A percentile compares a stretch with the other conserved stretches of the same genome.
phyloP scores from a whole-genome alignment of 2,888 invertebrate species.

The Vandiemenella viatica region DNA sequence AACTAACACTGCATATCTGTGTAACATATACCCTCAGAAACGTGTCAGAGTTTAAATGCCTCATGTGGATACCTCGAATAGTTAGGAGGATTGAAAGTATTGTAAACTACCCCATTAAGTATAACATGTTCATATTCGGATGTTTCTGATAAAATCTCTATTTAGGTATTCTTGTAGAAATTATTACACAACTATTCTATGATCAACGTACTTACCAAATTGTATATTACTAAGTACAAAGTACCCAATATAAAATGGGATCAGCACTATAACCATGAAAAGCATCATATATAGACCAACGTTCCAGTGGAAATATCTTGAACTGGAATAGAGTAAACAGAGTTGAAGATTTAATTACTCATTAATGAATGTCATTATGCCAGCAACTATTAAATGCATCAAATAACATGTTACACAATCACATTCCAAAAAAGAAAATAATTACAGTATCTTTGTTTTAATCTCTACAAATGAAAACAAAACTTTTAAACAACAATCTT shows the following conservation, averaged over 20 bases:
- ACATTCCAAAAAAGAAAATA: background rate
- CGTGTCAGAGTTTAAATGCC: too few relatives aligned
- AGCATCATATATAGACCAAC: conserved; percentile 78
- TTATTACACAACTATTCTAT: too few relatives aligned
- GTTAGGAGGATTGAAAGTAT: too few relatives aligned
- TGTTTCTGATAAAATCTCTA: too few relatives aligned
- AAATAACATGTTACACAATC: background rate
- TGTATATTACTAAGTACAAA: conserved; percentile 81
- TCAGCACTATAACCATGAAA: conserved; percentile 85
- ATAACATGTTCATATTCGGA: too few relatives aligned
- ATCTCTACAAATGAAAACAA: conserved; percentile 19
- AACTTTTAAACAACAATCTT: too few relatives aligned
- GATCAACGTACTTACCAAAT: conserved; percentile 63
- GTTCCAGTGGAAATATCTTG: conserved; percentile 90
- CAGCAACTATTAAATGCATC: conserved; percentile 31
- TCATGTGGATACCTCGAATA: too few relatives aligned
- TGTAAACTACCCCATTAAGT: too few relatives aligned
- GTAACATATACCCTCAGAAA: too few relatives aligned
- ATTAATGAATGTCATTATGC: conserved; percentile 15
- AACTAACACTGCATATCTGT: too few relatives aligned
- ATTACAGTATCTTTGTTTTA: background rate
- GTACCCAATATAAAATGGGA: conserved; percentile 94
- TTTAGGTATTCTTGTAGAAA: too few relatives aligned
- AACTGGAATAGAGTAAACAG: conserved; percentile 40
- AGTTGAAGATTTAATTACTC: conserved; percentile 28